Evolutionary conservation across 2,113 vertebrate species (phyloP).

Genomic region (Irena cyanogastra): DNA sequence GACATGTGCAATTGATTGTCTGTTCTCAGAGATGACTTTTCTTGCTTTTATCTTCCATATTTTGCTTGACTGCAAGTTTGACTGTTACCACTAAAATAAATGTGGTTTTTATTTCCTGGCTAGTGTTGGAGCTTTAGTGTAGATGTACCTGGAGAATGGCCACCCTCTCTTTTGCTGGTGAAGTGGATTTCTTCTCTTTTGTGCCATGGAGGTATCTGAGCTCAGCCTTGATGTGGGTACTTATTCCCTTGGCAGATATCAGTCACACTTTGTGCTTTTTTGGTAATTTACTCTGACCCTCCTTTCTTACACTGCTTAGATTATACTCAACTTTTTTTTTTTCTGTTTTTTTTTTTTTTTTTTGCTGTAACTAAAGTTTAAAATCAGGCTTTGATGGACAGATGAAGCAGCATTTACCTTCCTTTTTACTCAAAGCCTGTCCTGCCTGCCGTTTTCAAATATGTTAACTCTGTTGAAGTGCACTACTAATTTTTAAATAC

Average conservation of each 20-base stretch:
- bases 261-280: background rate
- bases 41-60: conserved; percentile 12
- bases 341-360: background rate
- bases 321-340: background rate
- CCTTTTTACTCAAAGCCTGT: background rate
- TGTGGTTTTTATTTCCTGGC: background rate
- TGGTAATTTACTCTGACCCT: background rate
- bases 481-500: background rate
- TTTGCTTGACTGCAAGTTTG: background rate
- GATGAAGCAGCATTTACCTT: background rate
- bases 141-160: background rate
- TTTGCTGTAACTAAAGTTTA: background rate
- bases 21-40: background rate
- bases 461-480: background rate
- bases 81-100: background rate
- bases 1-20: conserved; percentile 24
- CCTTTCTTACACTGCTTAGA: background rate
- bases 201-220: background rate
- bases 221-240: background rate
- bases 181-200: background rate
- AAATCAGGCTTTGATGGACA: background rate
- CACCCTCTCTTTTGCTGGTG: background rate
- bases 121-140: background rate
- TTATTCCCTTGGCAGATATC: background rate
- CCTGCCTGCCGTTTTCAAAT: background rate